Evolutionary conservation across 2,888 invertebrate genomes (phyloP).

Genomic region (Rhaphigaster nebulosa): DNA sequence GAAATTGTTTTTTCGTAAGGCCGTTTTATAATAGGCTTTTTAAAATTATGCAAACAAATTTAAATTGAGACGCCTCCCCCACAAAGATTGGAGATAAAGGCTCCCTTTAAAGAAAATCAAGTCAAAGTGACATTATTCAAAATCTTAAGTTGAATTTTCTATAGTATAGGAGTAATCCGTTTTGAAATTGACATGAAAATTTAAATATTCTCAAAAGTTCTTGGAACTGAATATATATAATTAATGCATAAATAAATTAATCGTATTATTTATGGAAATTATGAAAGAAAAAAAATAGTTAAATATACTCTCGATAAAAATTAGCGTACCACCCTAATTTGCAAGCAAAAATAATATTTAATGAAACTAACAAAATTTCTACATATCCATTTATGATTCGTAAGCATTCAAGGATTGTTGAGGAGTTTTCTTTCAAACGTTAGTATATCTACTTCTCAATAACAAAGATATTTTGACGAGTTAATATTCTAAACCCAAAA

Average conservation of each 20-base stretch:
- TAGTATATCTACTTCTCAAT: too few relatives aligned
- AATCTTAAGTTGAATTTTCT: not conserved
- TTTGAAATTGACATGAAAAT: not conserved
- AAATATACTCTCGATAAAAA: too few relatives aligned
- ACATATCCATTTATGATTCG: too few relatives aligned
- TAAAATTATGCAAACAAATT: slow-evolving; percentile 44
- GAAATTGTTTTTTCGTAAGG: slow-evolving; percentile 30
- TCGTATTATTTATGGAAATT: not conserved
- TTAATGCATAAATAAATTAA: not conserved
- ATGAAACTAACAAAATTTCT: too few relatives aligned
- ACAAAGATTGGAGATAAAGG: slow-evolving; percentile 10
- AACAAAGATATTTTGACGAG: too few relatives aligned
- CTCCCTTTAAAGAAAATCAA: not conserved
- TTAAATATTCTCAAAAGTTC: not conserved
- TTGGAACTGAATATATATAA: not conserved
- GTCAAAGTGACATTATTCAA: slow-evolving; percentile 32
- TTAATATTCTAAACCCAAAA: too few relatives aligned
- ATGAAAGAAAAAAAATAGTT: too few relatives aligned
- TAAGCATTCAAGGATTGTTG: too few relatives aligned
- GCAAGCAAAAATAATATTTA: too few relatives aligned
- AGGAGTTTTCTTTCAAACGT: too few relatives aligned
- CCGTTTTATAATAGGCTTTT: slow-evolving; percentile 43
- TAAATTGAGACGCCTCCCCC: slow-evolving; percentile 1
- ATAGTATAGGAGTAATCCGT: not conserved
- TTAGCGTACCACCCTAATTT: too few relatives aligned